Evolutionary conservation across 2,888 invertebrate species (phyloP), one percentile per base, ranked within the genome.

Genomic region (Uropetala carovei): DNA sequence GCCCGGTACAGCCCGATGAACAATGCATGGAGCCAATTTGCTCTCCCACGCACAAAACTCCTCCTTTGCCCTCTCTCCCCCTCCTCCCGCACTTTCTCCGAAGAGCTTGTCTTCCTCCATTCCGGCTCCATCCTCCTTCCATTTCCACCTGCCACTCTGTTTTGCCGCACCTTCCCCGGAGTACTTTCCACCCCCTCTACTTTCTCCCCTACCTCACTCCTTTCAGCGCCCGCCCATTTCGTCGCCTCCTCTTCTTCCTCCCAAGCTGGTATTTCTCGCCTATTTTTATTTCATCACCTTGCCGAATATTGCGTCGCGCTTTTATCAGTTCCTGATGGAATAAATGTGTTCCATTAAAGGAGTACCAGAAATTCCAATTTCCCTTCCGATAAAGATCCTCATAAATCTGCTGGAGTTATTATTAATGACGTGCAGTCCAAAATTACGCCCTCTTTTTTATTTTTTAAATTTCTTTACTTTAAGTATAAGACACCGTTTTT

Each of bases 1-100:
- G 30, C 43, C 89, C 60, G 30, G 30, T 60, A 89, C 89, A 89
- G 89, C 89, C 64, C 89, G 43, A 89, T 89, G 89, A 89, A 89
- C 89, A 89, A 89, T 89, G 89, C 89, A 89, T 89, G 89, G 64
- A 68, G 64, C 64, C 89, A 89, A 89, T 89, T 89, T 89, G 64
- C 89, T 64, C 86, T 86, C 86, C 86, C 89, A 68, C 89, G 89
- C 68, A 89, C 89, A 89, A 64, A 86, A 75, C 27, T 75, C 22
- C 89, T 64, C 18, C 58, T 59, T 59, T 11, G n/a, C 8, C 86
- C 58, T 13, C 22, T 8, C 0, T 59, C 85, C 58, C 10, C 4
- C 22, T n/a, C 10, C 10, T 0, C 11, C 27, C 84, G 4, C n/a
- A 56, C 7, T 58, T 83, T 18, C 83, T n/a, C 11, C 85, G 4